Evolutionary conservation across 2,797 vertebrate species (phyloP).

Genomic region (Todus mexicanus): DNA sequence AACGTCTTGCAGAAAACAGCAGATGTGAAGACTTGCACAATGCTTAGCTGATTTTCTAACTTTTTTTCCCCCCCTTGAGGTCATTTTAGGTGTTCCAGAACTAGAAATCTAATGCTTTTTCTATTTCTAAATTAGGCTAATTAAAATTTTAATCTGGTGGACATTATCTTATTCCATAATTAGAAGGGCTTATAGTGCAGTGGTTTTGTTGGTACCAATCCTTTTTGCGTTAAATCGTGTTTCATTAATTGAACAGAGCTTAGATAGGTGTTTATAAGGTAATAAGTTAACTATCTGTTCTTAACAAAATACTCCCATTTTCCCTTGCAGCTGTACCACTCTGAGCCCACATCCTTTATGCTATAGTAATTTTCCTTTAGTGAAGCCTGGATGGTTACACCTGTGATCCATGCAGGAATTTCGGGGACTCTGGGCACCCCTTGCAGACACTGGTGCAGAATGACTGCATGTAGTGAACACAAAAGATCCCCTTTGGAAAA

Average conservation of each 20-base stretch:
- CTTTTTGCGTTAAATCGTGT: background rate
- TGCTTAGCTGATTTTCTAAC: background rate
- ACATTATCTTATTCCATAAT: conserved; percentile 35
- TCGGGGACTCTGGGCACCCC: accelerated
- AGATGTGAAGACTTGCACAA: background rate
- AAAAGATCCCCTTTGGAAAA: background rate
- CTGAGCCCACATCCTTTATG: background rate
- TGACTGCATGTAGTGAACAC: background rate
- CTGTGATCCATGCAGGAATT: background rate
- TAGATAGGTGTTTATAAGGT: background rate
- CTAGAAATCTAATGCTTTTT: background rate
- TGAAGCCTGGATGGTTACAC: background rate
- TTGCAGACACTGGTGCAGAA: background rate
- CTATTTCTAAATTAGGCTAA: conserved; percentile 41
- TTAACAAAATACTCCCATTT: background rate
- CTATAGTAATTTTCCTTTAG: background rate
- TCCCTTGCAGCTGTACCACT: background rate
- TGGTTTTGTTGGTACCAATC: background rate
- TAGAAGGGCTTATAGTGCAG: background rate
- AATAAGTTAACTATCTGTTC: background rate
- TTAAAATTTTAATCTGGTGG: conserved; percentile 47
- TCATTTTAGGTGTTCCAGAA: conserved; percentile 5
- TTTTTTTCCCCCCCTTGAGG: background rate
- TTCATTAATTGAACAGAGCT: conserved; percentile 36
- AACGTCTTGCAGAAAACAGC: background rate